phyloP scores from a whole-genome alignment of 2,888 invertebrate species.

The Hirtodrosophila confusa region DNA sequence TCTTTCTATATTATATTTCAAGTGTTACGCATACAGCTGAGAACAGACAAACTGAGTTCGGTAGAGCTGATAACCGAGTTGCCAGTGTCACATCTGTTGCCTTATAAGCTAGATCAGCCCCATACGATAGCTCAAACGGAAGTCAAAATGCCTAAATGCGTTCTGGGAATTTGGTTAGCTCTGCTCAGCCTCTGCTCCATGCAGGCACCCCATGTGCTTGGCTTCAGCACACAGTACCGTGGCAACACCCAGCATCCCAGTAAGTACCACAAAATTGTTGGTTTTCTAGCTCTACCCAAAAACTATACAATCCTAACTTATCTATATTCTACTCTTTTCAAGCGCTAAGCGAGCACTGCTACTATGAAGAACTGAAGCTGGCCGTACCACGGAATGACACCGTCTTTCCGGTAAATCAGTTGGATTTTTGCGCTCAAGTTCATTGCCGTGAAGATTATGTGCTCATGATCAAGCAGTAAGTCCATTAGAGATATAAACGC shows the following conservation, averaged over 20 bases:
- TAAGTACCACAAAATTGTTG: conserved; percentile 35
- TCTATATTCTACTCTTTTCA: background rate
- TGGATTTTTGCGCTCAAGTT: conserved; percentile 58
- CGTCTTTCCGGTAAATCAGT: conserved; percentile 53
- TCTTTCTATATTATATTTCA: background rate
- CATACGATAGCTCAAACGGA: background rate
- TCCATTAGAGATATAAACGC: conserved; percentile 3
- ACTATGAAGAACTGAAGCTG: conserved; percentile 67
- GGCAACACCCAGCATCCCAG: conserved; percentile 70
- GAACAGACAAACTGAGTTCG: conserved; percentile 7
- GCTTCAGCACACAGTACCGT: conserved; percentile 62
- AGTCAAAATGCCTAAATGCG: conserved; percentile 20
- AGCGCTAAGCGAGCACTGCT: conserved; percentile 62
- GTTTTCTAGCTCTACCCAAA: too few species aligned
- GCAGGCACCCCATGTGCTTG: conserved; percentile 1
- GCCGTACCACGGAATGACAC: conserved; percentile 59
- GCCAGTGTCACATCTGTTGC: conserved; percentile 12
- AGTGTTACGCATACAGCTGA: conserved; percentile 1
- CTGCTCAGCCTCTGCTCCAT: background rate
- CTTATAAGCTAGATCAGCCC: background rate
- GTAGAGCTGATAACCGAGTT: conserved; percentile 20
- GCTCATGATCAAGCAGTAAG: conserved; percentile 75
- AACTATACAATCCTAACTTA: too few species aligned
- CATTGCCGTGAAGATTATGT: conserved; percentile 74
- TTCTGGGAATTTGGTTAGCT: conserved; percentile 1